Evolutionary conservation across 2,888 invertebrate genomes (phyloP), one percentile per base, ranked within the genome.

Genomic region (Griposia aprilina): DNA sequence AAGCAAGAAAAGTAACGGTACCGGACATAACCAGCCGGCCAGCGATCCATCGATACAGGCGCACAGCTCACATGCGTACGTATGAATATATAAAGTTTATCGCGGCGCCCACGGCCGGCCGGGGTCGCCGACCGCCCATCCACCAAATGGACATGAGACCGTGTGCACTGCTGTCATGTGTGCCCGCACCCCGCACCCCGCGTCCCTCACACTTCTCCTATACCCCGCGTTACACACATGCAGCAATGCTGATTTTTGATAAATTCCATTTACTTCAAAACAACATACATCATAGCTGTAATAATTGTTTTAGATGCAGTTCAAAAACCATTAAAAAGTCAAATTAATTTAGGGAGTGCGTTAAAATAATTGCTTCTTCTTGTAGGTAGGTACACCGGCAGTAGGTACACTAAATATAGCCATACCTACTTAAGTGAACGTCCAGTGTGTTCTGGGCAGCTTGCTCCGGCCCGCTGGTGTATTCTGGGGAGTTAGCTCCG

Each of bases 1-100:
- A 92, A 93, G 92, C 93, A 90, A 93, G 92, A 92, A 93, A 91
- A 84, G 90, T 93, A 93, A 93, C 93, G 93, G 93, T 88, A 92
- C 86, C 87, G 89, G 88, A 88, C 91, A 90, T 85, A 91, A 91
- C 90, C 91, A 87, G 91, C 90, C 90, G 89, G 80, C 72, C 85
- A 82, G 87, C 88, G 89, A 86, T 77, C 74, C 83, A 60, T 66
- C 78, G 78, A 80, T 66, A 80, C 83, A 74, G 81, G 82, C 82
- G 76, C 78, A 36, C 72, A 23, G 78, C 84, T 83, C 82, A 86
- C 84, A 84, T 78, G 86, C 84, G 79, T 70, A 86, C 82, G 81
- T 84, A 88, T 90, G 90, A 87, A 89, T 88, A 88, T 88, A 88
- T 89, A 87, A 88, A 89, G 87, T 86, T 85, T 84, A 81, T 84